phyloP scores from a whole-genome alignment of 2,113 vertebrate genomes.

The Chionis minor region DNA sequence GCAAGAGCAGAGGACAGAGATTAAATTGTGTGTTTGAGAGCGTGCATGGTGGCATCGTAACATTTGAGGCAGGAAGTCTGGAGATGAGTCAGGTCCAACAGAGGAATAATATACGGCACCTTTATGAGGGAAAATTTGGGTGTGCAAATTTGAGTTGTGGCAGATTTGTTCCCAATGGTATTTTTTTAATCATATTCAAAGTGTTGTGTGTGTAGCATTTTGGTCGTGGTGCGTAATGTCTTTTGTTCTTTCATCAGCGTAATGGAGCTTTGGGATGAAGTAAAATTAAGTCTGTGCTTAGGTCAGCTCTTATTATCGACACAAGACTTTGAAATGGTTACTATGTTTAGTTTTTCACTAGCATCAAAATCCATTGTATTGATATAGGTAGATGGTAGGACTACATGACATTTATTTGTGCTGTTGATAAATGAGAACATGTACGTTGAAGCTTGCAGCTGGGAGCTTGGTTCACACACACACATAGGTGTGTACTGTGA shows the following conservation, averaged over 20 bases:
- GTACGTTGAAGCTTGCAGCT: not conserved
- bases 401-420: not conserved
- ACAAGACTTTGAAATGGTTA: not conserved
- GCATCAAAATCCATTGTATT: not conserved
- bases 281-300: not conserved
- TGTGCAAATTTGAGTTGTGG: not conserved
- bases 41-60: not conserved
- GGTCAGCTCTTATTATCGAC: not conserved
- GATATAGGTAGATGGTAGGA: not conserved
- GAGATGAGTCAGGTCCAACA: not conserved
- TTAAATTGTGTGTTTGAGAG: not conserved
- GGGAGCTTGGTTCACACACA: not conserved
- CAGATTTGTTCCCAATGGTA: not conserved
- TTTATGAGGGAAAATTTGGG: not conserved
- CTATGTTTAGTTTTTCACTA: not conserved
- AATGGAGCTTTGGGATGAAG: not conserved
- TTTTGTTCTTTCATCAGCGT: not conserved
- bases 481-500: not conserved
- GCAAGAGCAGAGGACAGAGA: not conserved
- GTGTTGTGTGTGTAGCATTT: not conserved
- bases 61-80: not conserved
- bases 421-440: not conserved
- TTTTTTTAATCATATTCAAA: not conserved
- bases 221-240: not conserved
- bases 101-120: not conserved